Base-by-base conservation (phyloP, 2,113 vertebrate genomes). In the Ploceus nigricollis region DNA sequence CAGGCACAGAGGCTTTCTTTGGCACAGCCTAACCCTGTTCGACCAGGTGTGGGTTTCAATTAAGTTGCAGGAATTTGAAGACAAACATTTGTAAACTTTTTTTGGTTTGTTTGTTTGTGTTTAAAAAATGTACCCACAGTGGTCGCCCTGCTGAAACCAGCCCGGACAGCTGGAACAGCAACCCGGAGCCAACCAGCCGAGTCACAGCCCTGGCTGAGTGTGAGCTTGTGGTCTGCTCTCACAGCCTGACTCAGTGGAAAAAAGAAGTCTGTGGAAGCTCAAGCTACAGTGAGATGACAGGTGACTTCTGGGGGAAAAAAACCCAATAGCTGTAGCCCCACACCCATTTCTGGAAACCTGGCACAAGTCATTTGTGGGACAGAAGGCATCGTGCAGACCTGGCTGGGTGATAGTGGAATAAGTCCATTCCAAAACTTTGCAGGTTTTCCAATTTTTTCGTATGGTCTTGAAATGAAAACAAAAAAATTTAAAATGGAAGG, bases 381-480 rank as follows among this genome's bases (percentile, higher is more conserved):
- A 89, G 50, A 69, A 90, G 39, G 68, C 87, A 83, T 65, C 1
- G 0, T 45, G 47, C 40, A 66, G 61, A 88, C 70, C 64, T 91
- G 87, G 60, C 72, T 51, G n/a, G 27, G 28, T 79, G 66, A 86
- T 28, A 27, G 33, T 3, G 48, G 64, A 89, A 30, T 44, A 65
- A 71, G 10, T 56, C 61, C 17, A 10, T 84, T 91, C 57, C 83
- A 71, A 81, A 89, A 39, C 48, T 70, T 19, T 25, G 47, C 64
- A 92, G 37, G 51, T 68, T 95, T 87, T 90, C 53, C 37, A 82
- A 42, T 50, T 56, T 86, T 91, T 82, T 75, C 0, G 0, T 44
- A 87, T 1, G 12, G n/a, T 60, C 47, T 75, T 81, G 86, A 95
- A 93, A 89, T 24, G 64, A 93, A 96, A 96, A 91, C 39, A 94